phyloP scores from a whole-genome alignment of 2,888 invertebrate species.

The Eledona agricola region DNA sequence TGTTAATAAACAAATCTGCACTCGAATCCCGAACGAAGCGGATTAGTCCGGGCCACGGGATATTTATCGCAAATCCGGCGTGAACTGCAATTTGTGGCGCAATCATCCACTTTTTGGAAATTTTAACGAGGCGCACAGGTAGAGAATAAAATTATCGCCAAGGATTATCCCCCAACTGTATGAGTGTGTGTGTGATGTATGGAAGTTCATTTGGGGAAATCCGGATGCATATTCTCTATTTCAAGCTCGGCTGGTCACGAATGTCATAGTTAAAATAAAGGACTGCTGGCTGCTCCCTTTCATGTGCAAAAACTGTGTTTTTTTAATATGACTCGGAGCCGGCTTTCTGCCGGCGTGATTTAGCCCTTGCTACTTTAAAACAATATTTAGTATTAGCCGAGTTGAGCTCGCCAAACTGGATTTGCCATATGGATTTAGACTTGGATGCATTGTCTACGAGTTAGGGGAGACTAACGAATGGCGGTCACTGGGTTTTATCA shows the following conservation, averaged over 20 bases:
- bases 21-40: slow-evolving; percentile 20
- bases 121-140: background rate
- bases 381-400: slow-evolving; percentile 37
- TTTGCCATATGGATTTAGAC: too few species aligned
- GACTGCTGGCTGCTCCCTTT: slow-evolving; percentile 35
- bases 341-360: slow-evolving; percentile 27
- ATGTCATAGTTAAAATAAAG: slow-evolving; percentile 50
- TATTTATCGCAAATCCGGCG: slow-evolving; percentile 3
- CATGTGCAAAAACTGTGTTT: slow-evolving; percentile 29
- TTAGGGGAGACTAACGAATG: too few species aligned
- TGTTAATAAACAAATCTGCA: slow-evolving; percentile 34
- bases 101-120: background rate
- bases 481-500: too few species aligned
- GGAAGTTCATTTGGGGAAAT: slow-evolving; percentile 47
- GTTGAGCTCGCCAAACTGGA: slow-evolving; percentile 29
- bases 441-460: too few species aligned
- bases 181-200: slow-evolving; percentile 42
- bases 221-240: slow-evolving; percentile 48
- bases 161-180: slow-evolving; percentile 16
- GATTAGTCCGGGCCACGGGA: slow-evolving; percentile 13
- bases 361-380: slow-evolving; percentile 32
- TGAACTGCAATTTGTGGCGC: background rate
- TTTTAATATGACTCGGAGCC: slow-evolving; percentile 26
- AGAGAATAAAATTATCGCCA: slow-evolving; percentile 1
- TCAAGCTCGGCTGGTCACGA: slow-evolving; percentile 45